Evolutionary conservation across 2,797 vertebrate species (phyloP).

Genomic region (Brotogeris chrysoptera): DNA sequence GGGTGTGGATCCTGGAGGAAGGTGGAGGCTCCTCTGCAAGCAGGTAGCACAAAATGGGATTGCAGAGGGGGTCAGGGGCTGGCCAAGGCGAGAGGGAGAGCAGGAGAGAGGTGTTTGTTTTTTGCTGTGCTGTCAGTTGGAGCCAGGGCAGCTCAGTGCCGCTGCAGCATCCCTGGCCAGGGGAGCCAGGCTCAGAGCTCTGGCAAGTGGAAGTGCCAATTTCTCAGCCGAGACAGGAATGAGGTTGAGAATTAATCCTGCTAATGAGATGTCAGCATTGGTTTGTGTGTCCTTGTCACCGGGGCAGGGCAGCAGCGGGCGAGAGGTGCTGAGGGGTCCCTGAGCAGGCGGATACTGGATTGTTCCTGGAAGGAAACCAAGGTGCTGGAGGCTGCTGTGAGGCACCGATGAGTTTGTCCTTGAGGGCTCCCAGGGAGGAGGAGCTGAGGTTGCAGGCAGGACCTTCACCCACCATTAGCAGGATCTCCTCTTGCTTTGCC

Average conservation of each 20-base stretch:
- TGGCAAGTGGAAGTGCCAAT: background rate
- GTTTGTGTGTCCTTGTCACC: constrained; percentile 42
- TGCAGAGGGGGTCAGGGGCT: fast-evolving
- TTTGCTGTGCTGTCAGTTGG: fast-evolving
- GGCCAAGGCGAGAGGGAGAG: background rate
- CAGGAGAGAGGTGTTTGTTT: background rate
- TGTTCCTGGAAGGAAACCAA: background rate
- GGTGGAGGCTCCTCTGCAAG: background rate
- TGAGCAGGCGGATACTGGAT: background rate
- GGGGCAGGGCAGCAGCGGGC: background rate
- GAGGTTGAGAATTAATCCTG: background rate
- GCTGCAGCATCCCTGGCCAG: fast-evolving
- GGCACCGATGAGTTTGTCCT: background rate
- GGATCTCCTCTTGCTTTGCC: background rate
- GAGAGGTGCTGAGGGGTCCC: background rate
- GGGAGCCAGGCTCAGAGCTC: fast-evolving
- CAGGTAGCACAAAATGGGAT: background rate
- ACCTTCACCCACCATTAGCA: background rate
- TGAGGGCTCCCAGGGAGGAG: background rate
- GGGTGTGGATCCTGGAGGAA: fast-evolving
- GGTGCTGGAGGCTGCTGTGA: background rate
- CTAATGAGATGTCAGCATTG: constrained; percentile 29
- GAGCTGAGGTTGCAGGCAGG: background rate
- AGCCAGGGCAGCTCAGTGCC: background rate
- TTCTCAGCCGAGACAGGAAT: background rate